These are phyloP conservation scores for Tamias sibiricus DNA, from an alignment of 2,113 vertebrate genomes.

Conservation along the genomic window DNA sequence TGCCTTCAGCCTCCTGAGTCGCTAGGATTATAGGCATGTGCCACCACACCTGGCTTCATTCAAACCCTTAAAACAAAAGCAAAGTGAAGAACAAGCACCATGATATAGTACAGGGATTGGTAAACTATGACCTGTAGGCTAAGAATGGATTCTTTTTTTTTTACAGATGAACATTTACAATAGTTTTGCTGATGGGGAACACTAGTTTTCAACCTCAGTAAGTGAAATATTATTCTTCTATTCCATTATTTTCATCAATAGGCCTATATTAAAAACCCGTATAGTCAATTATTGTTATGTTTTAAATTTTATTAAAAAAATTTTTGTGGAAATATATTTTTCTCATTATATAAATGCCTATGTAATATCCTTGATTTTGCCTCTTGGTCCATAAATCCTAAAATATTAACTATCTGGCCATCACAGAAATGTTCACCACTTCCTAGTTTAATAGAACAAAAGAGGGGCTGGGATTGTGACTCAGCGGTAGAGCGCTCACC, in stretches of 20 bases:
- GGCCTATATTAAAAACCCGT: background rate
- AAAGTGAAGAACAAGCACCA: background rate
- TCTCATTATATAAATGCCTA: background rate
- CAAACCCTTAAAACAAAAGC: background rate
- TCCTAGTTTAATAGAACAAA: slow-evolving; percentile 41
- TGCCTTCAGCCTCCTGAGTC: too few species aligned
- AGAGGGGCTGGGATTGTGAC: too few species aligned
- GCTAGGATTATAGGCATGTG: too few species aligned
- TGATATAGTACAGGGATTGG: background rate
- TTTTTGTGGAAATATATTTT: background rate
- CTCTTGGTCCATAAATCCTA: slow-evolving; percentile 15
- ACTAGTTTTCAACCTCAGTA: background rate
- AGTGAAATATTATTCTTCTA: background rate
- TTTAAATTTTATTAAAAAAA: slow-evolving; percentile 49
- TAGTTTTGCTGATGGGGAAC: background rate
- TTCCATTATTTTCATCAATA: slow-evolving; percentile 5
- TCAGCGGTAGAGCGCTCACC: too few species aligned
- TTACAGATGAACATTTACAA: background rate
- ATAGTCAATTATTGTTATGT: background rate
- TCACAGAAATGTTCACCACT: slow-evolving; percentile 37
- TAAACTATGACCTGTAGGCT: background rate
- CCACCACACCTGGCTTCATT: background rate
- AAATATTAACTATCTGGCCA: background rate
- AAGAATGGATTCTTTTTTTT: background rate
- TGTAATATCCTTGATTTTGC: background rate